Base-by-base conservation (phyloP, 2,113 vertebrate species). In the Rhinolophus ferrumequinum region DNA sequence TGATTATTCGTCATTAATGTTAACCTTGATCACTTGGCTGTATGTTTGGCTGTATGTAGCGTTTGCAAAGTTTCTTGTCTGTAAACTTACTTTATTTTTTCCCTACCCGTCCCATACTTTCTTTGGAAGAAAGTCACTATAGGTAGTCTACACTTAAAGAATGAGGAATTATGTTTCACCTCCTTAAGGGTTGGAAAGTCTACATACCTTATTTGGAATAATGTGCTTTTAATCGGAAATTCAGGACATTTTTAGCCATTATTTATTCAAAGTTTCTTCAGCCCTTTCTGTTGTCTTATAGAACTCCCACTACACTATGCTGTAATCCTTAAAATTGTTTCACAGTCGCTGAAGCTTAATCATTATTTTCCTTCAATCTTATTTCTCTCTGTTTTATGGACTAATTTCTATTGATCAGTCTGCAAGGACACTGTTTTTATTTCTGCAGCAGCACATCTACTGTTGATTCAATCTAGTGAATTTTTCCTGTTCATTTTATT, bases 41-140 rank as follows among this genome's bases (percentile, higher is more conserved):
- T 67, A 69, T 35, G 15, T 69, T 5, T 76, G 69, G 33, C 6
- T 83, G 56, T 67, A 69, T 30, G 15, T 69, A 60, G 8, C 38
- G 4, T 47, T 95, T 50, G 14, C 41, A 70, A 86, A 62, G 12
- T 47, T 50, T 75, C 14, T 8, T 6, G 21, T 41, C 28, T 50
- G 1, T 88, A 30, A 47, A 54, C 5, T 67, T 47, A 41, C 22
- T 75, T 19, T 35, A 54, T 69, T 64, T 69, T 50, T 5, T 13
- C 11, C 4, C 1, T 2, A 58, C 4, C 41, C 2, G 38, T n/a
- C 21, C 3, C 0, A 14, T 41, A 38, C 3, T 69, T 33, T n/a
- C 2, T 82, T 58, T 19, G 13, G 5, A 83, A 80, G 35, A 64
- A 86, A 33, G 16, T 28, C 19, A 47, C 50, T 67, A 38, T 14